These are phyloP conservation scores for Pseudocheirus occidentalis DNA, from an alignment of 2,797 vertebrate genomes.

Conservation along the genomic window DNA sequence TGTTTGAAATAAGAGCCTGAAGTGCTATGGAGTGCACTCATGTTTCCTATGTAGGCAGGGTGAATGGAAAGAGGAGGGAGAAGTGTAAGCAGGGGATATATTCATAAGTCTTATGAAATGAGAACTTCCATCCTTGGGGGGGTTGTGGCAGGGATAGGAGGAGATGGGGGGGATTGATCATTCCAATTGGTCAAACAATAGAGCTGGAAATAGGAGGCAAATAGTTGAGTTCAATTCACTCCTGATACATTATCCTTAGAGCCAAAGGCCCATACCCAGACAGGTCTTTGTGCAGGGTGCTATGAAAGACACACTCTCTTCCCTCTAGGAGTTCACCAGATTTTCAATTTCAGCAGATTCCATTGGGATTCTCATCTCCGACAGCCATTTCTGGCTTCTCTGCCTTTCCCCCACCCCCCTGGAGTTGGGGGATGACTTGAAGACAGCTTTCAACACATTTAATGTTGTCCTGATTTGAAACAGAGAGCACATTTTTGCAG, in stretches of 20 bases:
- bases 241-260: background rate
- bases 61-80: background rate
- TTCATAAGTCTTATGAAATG: background rate
- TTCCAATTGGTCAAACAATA: background rate
- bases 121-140: too few species aligned
- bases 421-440: background rate
- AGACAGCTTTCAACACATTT: background rate
- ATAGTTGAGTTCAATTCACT: background rate
- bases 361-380: conserved; percentile 12
- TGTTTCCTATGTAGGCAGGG: background rate
- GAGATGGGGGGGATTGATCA: background rate
- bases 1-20: conserved; percentile 38
- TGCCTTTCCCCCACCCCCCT: background rate
- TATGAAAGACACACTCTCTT: background rate
- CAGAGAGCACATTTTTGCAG: background rate
- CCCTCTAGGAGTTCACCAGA: background rate
- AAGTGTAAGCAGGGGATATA: background rate
- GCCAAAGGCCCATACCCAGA: background rate
- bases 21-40: background rate
- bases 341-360: background rate
- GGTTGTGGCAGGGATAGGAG: background rate
- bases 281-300: background rate
- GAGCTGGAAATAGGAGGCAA: background rate
- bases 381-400: conserved; percentile 26
- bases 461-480: conserved; percentile 29